phyloP scores from a whole-genome alignment of 2,797 vertebrate genomes.

The Cottoperca gobio region DNA sequence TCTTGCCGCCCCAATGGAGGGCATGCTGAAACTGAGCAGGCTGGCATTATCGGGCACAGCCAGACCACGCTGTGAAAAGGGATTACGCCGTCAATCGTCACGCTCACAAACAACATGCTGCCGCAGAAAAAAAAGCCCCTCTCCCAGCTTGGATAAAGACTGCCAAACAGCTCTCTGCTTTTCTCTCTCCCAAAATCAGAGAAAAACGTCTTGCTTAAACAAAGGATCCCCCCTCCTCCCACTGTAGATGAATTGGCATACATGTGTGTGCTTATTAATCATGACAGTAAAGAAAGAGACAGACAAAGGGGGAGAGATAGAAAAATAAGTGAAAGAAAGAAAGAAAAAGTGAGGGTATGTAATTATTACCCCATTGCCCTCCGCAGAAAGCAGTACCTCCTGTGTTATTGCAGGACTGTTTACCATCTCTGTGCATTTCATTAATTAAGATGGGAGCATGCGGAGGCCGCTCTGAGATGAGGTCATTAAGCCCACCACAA shows the following conservation, averaged over 20 bases:
- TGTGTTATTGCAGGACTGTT: constrained; percentile 76
- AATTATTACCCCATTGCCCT: constrained; percentile 73
- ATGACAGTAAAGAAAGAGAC: constrained; percentile 67
- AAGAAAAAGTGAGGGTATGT: constrained; percentile 59
- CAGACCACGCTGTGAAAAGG: constrained; percentile 86
- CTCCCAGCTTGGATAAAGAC: constrained; percentile 77
- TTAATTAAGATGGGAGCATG: constrained; percentile 78
- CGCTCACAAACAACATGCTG: constrained; percentile 81
- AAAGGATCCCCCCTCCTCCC: constrained; percentile 58
- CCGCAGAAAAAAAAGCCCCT: constrained; percentile 65
- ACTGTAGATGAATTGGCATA: constrained; percentile 75
- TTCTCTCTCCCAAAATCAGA: constrained; percentile 66
- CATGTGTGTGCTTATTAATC: constrained; percentile 75
- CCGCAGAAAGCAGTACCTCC: constrained; percentile 72
- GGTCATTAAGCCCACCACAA: constrained; percentile 79
- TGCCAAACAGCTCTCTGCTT: constrained; percentile 70
- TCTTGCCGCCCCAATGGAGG: constrained; percentile 77
- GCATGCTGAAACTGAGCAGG: constrained; percentile 80
- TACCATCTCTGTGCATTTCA: constrained; percentile 76
- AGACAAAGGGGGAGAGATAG: constrained; percentile 42
- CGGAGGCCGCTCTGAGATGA: constrained; percentile 65
- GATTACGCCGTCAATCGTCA: constrained; percentile 84
- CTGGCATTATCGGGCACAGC: constrained; percentile 86
- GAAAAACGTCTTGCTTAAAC: constrained; percentile 77
- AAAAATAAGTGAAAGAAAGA: constrained; percentile 47